These are phyloP conservation scores for Oreortyx pictus DNA, from an alignment of 2,797 vertebrate species.

Conservation along the genomic window DNA sequence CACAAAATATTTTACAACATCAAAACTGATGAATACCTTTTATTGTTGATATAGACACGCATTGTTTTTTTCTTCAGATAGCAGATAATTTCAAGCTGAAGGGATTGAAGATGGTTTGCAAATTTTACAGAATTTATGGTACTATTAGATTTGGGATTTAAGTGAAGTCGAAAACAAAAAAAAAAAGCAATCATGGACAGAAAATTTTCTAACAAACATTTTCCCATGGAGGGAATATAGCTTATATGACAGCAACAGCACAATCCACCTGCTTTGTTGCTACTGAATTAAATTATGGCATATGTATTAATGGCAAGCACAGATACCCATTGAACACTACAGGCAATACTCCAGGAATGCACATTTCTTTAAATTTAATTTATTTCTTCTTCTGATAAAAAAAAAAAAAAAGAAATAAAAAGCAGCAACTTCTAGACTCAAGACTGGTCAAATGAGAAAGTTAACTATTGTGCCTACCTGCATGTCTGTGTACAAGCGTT, in stretches of 20 bases:
- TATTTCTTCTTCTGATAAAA: not conserved
- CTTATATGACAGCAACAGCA: not conserved
- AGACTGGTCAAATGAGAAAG: not conserved
- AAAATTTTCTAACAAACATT: not conserved
- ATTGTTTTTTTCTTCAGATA: not conserved
- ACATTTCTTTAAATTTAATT: not conserved
- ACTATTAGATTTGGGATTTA: not conserved
- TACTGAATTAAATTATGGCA: constrained; percentile 2
- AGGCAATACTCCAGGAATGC: not conserved
- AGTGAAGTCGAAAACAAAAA: not conserved
- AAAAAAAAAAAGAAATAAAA: not conserved
- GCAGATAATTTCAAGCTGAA: not conserved
- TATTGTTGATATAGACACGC: not conserved
- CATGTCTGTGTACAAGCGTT: not conserved
- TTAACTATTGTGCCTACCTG: not conserved
- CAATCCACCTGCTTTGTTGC: not conserved
- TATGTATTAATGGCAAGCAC: not conserved
- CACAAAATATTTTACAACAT: not conserved
- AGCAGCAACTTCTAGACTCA: not conserved
- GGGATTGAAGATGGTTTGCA: constrained; percentile 1
- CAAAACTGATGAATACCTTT: not conserved
- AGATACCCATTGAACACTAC: not conserved
- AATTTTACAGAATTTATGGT: constrained; percentile 30
- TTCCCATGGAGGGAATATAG: not conserved
- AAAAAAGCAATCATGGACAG: not conserved